Percentiles rank a stretch among this genome's conserved stretches.
Evolutionary conservation across 2,113 vertebrate genomes (phyloP).

Genomic region (Crotalus viridis): DNA sequence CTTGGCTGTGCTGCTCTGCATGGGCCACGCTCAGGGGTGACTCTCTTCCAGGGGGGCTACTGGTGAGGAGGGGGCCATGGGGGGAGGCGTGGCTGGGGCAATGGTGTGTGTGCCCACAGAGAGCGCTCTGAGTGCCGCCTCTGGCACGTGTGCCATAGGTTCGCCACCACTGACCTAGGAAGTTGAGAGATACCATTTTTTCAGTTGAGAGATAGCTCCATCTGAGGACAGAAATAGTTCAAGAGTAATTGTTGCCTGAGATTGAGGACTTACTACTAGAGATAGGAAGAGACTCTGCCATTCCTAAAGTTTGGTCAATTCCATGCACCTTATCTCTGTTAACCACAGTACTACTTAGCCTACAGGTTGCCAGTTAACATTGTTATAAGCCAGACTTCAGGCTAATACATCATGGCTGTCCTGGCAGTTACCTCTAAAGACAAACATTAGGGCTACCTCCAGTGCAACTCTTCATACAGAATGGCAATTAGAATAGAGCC

Average conservation of each 20-base stretch:
- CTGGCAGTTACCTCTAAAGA: not conserved
- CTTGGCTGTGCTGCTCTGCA: too few species aligned
- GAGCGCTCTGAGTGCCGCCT: too few species aligned
- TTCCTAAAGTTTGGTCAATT: not conserved
- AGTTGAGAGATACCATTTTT: not conserved
- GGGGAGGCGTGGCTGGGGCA: too few species aligned
- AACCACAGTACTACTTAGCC: not conserved
- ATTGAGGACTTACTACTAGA: not conserved
- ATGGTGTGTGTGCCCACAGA: too few species aligned
- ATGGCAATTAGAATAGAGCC: not conserved
- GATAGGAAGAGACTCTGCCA: not conserved
- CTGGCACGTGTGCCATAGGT: too few species aligned
- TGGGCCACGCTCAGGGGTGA: too few species aligned
- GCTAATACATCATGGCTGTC: not conserved
- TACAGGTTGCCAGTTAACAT: not conserved
- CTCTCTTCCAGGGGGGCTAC: too few species aligned
- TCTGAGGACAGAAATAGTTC: not conserved
- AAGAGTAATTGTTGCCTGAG: not conserved
- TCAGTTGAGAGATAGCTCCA: not conserved
- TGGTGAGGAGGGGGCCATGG: too few species aligned
- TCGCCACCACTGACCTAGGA: not conserved
- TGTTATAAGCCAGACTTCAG: not conserved
- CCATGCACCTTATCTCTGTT: not conserved
- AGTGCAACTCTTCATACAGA: not conserved
- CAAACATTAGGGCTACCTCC: not conserved